Conservation (phyloP, 2,113 vertebrate species). For the Triplophysa rosa region DNA sequence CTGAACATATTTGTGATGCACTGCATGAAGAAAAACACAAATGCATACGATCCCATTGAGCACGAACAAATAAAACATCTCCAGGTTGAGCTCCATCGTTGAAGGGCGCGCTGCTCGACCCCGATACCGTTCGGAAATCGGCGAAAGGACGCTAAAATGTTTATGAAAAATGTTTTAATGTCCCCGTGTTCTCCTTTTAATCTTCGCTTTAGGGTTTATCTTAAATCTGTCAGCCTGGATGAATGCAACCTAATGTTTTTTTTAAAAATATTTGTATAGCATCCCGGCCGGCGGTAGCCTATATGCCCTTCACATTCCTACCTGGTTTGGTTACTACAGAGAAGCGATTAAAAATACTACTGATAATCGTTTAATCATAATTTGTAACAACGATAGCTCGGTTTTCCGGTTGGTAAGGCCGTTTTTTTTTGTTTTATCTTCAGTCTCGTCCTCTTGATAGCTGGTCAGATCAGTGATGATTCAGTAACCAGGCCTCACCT, state of each 20-base stretch:
- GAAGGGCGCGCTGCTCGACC: slow-evolving; percentile 52
- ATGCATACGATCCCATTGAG: background rate
- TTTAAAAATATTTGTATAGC: background rate
- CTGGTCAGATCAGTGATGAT: background rate
- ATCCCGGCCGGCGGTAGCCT: background rate
- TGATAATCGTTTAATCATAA: background rate
- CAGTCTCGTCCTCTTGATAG: background rate
- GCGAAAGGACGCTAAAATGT: background rate
- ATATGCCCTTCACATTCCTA: slow-evolving; percentile 13
- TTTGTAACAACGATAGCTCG: background rate
- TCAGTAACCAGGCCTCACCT: slow-evolving; percentile 5
- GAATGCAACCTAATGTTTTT: background rate
- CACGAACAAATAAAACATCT: background rate
- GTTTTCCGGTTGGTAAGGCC: background rate
- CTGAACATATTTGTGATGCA: background rate
- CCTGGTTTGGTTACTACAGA: background rate
- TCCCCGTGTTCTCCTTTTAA: background rate
- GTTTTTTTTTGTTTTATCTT: background rate
- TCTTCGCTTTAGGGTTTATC: background rate
- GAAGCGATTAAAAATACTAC: background rate
- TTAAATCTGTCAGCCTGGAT: background rate
- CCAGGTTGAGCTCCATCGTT: slow-evolving; percentile 24
- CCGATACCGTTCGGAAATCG: slow-evolving; percentile 7
- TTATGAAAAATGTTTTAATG: background rate
- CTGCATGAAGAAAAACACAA: background rate